Base-by-base conservation (phyloP, 2,888 invertebrate species). In the Hyposoter dolosus region DNA sequence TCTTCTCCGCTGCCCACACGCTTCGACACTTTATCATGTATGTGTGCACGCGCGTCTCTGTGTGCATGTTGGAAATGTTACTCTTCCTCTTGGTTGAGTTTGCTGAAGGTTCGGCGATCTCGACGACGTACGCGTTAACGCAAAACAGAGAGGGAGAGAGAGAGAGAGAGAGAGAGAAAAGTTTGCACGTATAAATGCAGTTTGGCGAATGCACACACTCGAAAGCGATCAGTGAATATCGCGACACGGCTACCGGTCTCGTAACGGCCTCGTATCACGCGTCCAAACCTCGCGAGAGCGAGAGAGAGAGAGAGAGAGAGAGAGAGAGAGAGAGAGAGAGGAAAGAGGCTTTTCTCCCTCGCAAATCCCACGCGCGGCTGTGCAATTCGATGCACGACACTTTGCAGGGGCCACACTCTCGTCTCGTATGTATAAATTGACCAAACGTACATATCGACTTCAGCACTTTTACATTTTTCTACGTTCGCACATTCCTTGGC, bases 191-290 rank as follows among this genome's bases (percentile, higher is more conserved):
- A 78, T 50, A 77, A n/a, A 56, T 68, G 75, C 69, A 60, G 63
- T 66, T 66, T 66, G 43, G 81, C 77, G 71, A 53, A 47, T 72
- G 77, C 72, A 71, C 75, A 80, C 76, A 80, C 68, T 45, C 75
- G 71, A 72, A 79, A 82, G 65, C 76, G 65, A 83, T 83, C 77
- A 50, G 40, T 65, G 76, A 63, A 50, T 79, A 79, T 53, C 75
- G 75, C 68, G 81, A 76, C 85, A 80, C 82, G 76, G 79, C 82
- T 80, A 86, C 85, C 83, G 83, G 80, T 86, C 60, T 60, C 86
- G 83, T 86, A 86, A 86, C 80, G 86, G 80, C 83, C 81, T 63
- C 72, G 74, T 68, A 86, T 86, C 86, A 86, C 86, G 86, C 86
- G 81, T 81, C 74, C 12, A 28, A 28, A 40, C 40, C 40, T 40